Base-by-base conservation (phyloP, 1,140 invertebrate genomes). In the Heliothis virescens region DNA sequence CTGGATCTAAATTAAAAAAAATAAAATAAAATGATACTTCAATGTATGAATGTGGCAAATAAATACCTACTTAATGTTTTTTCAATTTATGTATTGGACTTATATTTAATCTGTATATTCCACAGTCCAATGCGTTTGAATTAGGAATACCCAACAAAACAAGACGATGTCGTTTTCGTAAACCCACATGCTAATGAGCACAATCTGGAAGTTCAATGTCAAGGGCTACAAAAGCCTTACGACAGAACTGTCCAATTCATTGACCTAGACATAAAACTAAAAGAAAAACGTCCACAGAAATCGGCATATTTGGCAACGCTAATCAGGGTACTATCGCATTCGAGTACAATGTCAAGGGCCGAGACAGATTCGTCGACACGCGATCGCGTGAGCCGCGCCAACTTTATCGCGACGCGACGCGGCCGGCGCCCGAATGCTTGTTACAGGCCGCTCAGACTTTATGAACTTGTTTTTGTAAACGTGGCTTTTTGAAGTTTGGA, bases 321-420 rank as follows among this genome's bases (percentile, higher is more conserved):
- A 76, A 76, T 76, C 74, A 65, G 74, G 48, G 18, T 71, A 71
- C 18, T 76, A 65, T 76, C 74, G 13, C 18, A 48, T 48, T 75
- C 9, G 60, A 55, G 48, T 26, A 76, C 59, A 76, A 76, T 76
- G 74, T 76, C 74, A 76, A 76, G 60, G 59, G 60, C 29, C 59
- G 18, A 47, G 67, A 50, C 67, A 71, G 67, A 71, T 12, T n/a
- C 26, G 29, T 47, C 41, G 47, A 62, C 74, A 76, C 60, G 74
- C 74, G 60, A 76, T 76, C 59, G 74, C 74, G 74, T 76, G 74
- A 7, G 15, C 18, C 18, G 48, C 21, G 47, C 60, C 60, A 65
- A 65, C n/a, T 65, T 76, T 76, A 76, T 76, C 59, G 74, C 59
- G 21, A n/a, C 67, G 13, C 48, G 67, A 12, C 63, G 41, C 41